Evolutionary conservation across 1,140 invertebrate genomes (phyloP), one percentile per base, ranked within the genome.

Genomic region (Diorhabda elongata): DNA sequence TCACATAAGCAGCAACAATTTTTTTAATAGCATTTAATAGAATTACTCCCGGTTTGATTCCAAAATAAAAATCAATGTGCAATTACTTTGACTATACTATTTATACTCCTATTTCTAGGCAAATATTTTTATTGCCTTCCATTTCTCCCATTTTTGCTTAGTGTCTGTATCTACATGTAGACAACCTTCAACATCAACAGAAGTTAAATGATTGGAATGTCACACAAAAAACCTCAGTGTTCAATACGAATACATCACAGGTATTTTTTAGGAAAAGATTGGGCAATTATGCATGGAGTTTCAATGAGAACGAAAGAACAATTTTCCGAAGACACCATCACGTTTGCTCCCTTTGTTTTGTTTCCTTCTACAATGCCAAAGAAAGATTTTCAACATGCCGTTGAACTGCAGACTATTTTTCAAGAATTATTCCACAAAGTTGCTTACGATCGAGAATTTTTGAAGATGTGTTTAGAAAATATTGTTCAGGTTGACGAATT

Each of bases 401-500:
- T 90, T 7, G 83, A 86, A 56, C 5, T 94, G 58, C 77, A 80
- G 68, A 67, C 68, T 11, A 83, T 90, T 47, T 83, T 97, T 5
- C 97, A 97, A 83, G 86, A 91, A 76, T 81, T 98, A 3, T 92
- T 96, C 82, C 95, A 97, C 78, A 90, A 89, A 82, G 91, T 97
- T 58, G 92, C 95, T 4, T 88, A 95, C 82, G 89, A 96, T 84
- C 83, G 90, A 77, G 86, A 90, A 61, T 98, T 98, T 82, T 83
- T 98, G 4, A 84, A 84, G 9, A 83, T 88, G 44, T 88, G 88
- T 61, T 84, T 97, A 44, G 86, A 82, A 75, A 94, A 93, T 78
- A 94, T 92, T 0, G 87, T 97, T n/a, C 83, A 92, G 84, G 91
- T 90, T 5, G 96, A 98, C 84, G 87, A 91, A 56, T 98, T 97